Evolutionary conservation across 2,888 invertebrate genomes (phyloP).

Genomic region (Agapostemon virescens): DNA sequence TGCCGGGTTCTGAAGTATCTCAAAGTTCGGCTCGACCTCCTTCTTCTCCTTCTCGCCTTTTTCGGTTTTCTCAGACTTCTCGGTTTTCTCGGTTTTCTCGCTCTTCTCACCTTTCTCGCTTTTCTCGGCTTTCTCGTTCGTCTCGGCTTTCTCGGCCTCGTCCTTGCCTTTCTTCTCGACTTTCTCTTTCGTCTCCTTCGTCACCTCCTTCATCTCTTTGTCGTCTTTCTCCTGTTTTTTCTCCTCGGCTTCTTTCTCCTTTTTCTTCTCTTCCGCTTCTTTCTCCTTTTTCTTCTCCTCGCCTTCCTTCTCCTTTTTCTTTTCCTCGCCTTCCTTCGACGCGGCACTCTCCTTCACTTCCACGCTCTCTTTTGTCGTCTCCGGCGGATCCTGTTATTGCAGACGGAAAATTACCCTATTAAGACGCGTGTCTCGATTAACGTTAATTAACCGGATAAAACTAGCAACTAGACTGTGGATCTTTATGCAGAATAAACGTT

Average conservation of each 20-base stretch:
- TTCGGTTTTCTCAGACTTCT: conserved; percentile 82
- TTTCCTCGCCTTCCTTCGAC: conserved; percentile 76
- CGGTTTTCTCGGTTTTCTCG: conserved; percentile 78
- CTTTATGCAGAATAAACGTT: no score
- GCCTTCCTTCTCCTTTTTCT: conserved; percentile 82
- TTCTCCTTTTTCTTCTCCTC: conserved; percentile 81
- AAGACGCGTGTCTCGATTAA: no score
- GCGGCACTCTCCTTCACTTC: conserved; percentile 73
- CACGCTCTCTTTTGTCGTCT: conserved; percentile 72
- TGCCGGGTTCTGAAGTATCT: conserved; percentile 96
- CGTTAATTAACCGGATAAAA: no score
- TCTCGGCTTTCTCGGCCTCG: conserved; percentile 75
- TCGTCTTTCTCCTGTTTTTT: conserved; percentile 82
- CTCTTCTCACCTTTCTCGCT: conserved; percentile 81
- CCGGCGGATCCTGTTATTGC: conserved; percentile 75
- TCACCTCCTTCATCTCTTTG: conserved; percentile 80
- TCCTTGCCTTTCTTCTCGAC: conserved; percentile 78
- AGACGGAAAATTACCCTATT: no score
- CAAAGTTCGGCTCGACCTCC: conserved; percentile 95
- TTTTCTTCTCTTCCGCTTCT: conserved; percentile 81
- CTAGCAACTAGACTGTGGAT: no score
- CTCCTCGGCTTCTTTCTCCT: conserved; percentile 77
- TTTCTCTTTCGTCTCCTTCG: conserved; percentile 81
- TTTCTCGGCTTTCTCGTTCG: conserved; percentile 79
- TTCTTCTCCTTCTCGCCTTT: conserved; percentile 81